These are phyloP conservation scores for Onthophagus sagittarius DNA, from an alignment of 2,888 invertebrate species.

Conservation along the genomic window DNA sequence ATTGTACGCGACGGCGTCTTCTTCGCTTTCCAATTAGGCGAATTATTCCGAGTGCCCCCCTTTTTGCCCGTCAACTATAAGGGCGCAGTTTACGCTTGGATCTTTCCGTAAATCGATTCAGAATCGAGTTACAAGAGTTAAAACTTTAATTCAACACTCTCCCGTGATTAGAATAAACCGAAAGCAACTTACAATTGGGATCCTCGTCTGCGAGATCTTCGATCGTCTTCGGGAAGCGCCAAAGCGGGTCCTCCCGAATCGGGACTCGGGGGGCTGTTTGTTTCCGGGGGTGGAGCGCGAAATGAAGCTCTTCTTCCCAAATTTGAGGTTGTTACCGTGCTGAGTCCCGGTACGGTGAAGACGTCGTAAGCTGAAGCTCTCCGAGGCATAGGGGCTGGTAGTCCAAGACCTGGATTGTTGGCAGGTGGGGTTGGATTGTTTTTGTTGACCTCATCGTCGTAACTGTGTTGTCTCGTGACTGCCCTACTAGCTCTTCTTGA, in stretches of 20 bases:
- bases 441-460: constrained; percentile 68
- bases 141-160: no score
- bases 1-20: not conserved
- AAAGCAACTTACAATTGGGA: constrained; percentile 72
- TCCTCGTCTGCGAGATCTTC: constrained; percentile 71
- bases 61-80: not conserved
- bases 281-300: constrained; percentile 57
- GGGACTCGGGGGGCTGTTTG: constrained; percentile 54
- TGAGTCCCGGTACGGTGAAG: constrained; percentile 63
- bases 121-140: not conserved
- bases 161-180: not conserved
- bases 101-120: not conserved
- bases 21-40: not conserved
- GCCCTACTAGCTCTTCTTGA: constrained; percentile 56
- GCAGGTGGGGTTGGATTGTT: constrained; percentile 32
- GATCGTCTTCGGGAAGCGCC: constrained; percentile 54
- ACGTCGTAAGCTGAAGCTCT: constrained; percentile 84
- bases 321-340: constrained; percentile 43
- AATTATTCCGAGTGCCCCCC: not conserved
- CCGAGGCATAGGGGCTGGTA: constrained; percentile 72
- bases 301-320: constrained; percentile 55
- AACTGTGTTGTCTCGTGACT: constrained; percentile 74
- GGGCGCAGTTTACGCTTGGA: not conserved
- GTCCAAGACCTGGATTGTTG: constrained; percentile 51
- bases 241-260: constrained; percentile 48